These are phyloP conservation scores for Amia ocellicauda DNA, from an alignment of 2,113 vertebrate genomes.

Conservation along the genomic window DNA sequence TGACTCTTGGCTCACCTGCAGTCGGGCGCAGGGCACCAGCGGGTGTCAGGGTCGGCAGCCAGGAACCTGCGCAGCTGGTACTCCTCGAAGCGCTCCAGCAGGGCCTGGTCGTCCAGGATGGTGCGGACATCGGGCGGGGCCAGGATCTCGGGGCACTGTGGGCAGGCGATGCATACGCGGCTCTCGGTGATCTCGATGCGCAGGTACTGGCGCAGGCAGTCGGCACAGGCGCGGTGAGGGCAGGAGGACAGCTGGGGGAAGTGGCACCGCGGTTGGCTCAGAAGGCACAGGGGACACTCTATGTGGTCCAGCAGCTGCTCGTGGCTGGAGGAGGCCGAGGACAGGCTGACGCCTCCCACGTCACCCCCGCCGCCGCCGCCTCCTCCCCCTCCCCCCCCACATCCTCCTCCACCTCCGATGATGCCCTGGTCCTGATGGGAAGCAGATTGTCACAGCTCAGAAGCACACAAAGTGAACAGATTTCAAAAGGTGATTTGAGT, in stretches of 20 bases:
- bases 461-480: too few species aligned
- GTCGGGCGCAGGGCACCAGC: conserved; percentile 79
- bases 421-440: conserved; percentile 43
- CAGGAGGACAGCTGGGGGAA: conserved; percentile 71
- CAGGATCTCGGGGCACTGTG: conserved; percentile 68
- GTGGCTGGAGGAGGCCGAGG: conserved; percentile 65
- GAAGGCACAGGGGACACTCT: conserved; percentile 81
- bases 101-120: conserved; percentile 65
- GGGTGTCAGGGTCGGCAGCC: conserved; percentile 69
- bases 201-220: conserved; percentile 74
- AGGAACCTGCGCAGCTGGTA: conserved; percentile 75
- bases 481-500: too few species aligned
- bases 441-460: conserved; percentile 18
- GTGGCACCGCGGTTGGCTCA: conserved; percentile 70
- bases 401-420: conserved; percentile 49
- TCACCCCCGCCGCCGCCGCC: conserved; percentile 42
- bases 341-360: conserved; percentile 46
- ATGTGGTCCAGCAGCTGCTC: conserved; percentile 67
- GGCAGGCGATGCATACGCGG: conserved; percentile 71
- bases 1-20: conserved; percentile 68
- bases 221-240: conserved; percentile 65
- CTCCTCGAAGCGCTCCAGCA: conserved; percentile 76
- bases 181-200: conserved; percentile 73
- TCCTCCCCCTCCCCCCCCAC: conserved; percentile 24
- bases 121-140: conserved; percentile 59